Conservation (phyloP, 2,888 invertebrate genomes). For the Calephelis perditalis region DNA sequence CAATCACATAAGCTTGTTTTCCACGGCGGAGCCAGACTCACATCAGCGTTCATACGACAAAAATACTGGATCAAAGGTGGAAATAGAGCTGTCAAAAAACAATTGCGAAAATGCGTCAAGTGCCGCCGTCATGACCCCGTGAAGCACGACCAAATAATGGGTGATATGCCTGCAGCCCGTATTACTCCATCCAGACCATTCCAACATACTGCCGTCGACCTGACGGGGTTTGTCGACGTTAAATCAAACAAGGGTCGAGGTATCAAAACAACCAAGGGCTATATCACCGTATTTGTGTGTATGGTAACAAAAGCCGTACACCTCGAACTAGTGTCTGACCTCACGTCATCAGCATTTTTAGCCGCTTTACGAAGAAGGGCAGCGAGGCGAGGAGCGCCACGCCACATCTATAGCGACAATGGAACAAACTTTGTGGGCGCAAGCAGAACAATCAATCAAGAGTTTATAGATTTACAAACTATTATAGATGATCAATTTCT, state of each 20-base stretch:
- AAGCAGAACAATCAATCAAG: too few species aligned
- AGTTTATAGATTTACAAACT: too few species aligned
- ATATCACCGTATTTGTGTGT: too few species aligned
- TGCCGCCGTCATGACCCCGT: neutral
- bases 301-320: conserved; percentile 5
- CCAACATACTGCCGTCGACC: neutral
- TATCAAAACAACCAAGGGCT: neutral
- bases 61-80: neutral
- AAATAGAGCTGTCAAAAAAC: neutral
- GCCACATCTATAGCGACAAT: too few species aligned
- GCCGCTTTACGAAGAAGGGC: neutral
- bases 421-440: too few species aligned
- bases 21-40: neutral
- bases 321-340: neutral
- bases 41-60: neutral
- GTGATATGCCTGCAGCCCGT: neutral
- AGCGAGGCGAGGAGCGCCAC: too few species aligned
- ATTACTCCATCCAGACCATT: neutral
- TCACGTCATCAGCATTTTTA: neutral
- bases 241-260: neutral
- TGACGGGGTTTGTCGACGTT: neutral
- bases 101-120: neutral
- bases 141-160: neutral
- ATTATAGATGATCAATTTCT: too few species aligned
- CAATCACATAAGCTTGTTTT: neutral